Evolutionary conservation across 2,113 vertebrate genomes (phyloP).

Genomic region (Hippoglossus stenolepis): DNA sequence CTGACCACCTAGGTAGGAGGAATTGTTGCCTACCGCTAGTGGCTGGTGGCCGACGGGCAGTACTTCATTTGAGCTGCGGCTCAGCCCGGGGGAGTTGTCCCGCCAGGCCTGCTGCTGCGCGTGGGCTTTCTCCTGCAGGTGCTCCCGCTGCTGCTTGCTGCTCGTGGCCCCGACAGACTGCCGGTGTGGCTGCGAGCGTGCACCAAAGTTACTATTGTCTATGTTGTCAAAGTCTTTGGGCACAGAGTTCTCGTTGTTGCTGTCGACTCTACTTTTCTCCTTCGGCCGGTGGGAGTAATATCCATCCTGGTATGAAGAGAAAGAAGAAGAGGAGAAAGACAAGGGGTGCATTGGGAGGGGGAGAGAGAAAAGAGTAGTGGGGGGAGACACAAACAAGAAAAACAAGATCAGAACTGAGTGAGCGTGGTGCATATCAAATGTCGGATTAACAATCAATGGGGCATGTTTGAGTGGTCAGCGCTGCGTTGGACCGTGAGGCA

Average conservation of each 20-base stretch:
- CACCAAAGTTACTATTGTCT: constrained; percentile 97
- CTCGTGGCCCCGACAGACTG: constrained; percentile 76
- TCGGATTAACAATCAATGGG: constrained; percentile 72
- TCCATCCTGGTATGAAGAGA: constrained; percentile 85
- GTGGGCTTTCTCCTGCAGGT: constrained; percentile 85
- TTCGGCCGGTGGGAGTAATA: constrained; percentile 96
- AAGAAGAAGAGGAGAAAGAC: neutral
- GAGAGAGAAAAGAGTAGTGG: constrained; percentile 1
- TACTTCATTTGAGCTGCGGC: constrained; percentile 86
- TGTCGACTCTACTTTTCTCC: constrained; percentile 93
- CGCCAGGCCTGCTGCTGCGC: constrained; percentile 83
- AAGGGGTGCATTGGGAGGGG: neutral
- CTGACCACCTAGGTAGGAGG: constrained; percentile 46
- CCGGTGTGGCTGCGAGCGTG: constrained; percentile 90
- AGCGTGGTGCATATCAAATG: constrained; percentile 68
- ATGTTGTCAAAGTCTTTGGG: constrained; percentile 98
- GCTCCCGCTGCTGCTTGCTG: constrained; percentile 86
- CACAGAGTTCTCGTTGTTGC: constrained; percentile 99
- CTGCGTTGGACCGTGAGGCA: constrained; percentile 66
- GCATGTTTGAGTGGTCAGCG: constrained; percentile 61
- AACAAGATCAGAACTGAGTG: constrained; percentile 65
- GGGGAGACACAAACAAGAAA: constrained; percentile 54
- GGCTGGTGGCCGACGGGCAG: constrained; percentile 74
- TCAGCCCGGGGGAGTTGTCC: constrained; percentile 73
- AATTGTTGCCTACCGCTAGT: constrained; percentile 56